Evolutionary conservation across 2,888 invertebrate genomes (phyloP).

Genomic region (Chaitophorus viminalis): DNA sequence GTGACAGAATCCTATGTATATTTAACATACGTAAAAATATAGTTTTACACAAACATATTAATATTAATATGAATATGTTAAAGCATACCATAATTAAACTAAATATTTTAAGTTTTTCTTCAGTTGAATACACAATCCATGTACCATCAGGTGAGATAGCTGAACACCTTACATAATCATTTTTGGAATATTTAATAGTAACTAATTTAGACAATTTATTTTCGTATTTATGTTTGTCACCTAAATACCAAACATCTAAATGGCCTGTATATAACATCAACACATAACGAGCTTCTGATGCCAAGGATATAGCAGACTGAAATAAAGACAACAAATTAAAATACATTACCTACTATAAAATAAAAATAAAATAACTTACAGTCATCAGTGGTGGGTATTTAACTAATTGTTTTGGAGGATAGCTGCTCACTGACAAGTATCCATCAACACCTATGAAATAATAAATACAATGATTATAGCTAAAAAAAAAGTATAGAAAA

Average conservation of each 20-base stretch:
- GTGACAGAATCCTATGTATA: slow-evolving; percentile 62
- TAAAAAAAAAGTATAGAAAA: neutral
- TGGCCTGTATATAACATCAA: slow-evolving; percentile 67
- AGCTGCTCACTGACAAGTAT: slow-evolving; percentile 78
- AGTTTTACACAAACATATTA: neutral
- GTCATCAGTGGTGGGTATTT: slow-evolving; percentile 80
- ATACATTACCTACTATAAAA: neutral
- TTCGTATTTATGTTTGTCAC: slow-evolving; percentile 54
- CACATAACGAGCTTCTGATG: slow-evolving; percentile 66
- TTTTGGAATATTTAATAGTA: slow-evolving; percentile 62
- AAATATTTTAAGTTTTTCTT: slow-evolving; percentile 75
- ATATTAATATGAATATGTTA: neutral
- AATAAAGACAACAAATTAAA: slow-evolving; percentile 13
- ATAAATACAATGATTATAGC: neutral
- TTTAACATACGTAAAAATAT: neutral
- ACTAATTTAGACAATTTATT: slow-evolving; percentile 48
- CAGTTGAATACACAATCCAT: slow-evolving; percentile 81
- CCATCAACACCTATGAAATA: slow-evolving; percentile 74
- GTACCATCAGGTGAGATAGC: slow-evolving; percentile 78
- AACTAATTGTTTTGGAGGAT: slow-evolving; percentile 75
- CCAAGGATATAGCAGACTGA: slow-evolving; percentile 64
- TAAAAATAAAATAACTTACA: slow-evolving; percentile 64
- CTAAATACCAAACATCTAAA: slow-evolving; percentile 68
- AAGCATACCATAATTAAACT: slow-evolving; percentile 71
- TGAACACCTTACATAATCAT: slow-evolving; percentile 73